Percentiles rank a stretch among this genome's conserved stretches.
Evolutionary conservation across 2,797 vertebrate species (phyloP).

Genomic region (Lagothrix lagotricha): DNA sequence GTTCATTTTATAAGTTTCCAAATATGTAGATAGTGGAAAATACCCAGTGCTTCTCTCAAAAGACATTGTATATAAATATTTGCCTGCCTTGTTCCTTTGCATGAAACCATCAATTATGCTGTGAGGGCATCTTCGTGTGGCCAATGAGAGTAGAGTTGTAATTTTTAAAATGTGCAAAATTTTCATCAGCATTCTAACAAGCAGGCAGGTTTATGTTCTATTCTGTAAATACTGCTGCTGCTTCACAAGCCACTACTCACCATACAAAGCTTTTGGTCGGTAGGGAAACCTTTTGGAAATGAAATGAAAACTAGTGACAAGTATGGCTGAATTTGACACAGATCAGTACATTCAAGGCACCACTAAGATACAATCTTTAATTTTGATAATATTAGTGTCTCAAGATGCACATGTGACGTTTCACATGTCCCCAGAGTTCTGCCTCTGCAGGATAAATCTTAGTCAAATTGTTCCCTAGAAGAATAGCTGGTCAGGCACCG

Average conservation of each 20-base stretch:
- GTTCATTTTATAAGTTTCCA: background rate
- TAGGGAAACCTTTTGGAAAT: background rate
- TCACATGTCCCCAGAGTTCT: background rate
- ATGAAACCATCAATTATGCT: background rate
- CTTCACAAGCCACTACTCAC: background rate
- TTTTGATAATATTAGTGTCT: background rate
- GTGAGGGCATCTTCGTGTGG: background rate
- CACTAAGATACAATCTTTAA: background rate
- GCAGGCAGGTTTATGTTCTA: background rate
- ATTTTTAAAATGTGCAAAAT: background rate
- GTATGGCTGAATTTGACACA: background rate
- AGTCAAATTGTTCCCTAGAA: background rate
- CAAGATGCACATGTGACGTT: background rate
- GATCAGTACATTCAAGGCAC: background rate
- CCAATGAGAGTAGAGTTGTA: background rate
- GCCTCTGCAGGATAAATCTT: background rate
- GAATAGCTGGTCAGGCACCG: background rate
- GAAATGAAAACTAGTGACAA: background rate
- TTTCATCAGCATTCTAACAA: background rate
- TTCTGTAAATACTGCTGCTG: background rate
- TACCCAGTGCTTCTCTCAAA: background rate
- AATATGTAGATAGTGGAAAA: background rate
- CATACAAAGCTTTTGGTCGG: background rate
- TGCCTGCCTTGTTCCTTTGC: background rate
- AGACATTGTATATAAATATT: background rate